These are phyloP conservation scores for Hipparchia sbordonii DNA, from an alignment of 2,888 invertebrate species.

Conservation along the genomic window DNA sequence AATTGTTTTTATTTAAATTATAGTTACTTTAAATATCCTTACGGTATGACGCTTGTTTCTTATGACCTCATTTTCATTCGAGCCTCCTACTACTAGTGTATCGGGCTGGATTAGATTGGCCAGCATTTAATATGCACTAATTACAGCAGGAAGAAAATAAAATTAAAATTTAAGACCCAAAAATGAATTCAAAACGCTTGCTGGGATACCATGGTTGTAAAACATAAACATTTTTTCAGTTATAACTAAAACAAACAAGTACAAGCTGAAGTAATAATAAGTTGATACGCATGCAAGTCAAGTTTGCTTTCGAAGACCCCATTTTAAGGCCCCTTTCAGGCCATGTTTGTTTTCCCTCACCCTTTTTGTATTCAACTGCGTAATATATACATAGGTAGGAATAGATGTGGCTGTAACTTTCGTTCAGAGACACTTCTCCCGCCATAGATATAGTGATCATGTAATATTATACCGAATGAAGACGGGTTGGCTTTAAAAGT, in stretches of 20 bases:
- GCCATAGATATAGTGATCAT: neutral
- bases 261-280: conserved; percentile 50
- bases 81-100: too few relatives aligned
- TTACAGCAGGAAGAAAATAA: too few relatives aligned
- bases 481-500: too few relatives aligned
- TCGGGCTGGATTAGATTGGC: too few relatives aligned
- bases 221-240: conserved; percentile 17
- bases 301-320: conserved; percentile 58
- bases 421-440: neutral
- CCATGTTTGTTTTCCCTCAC: conserved; percentile 23
- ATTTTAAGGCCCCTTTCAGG: conserved; percentile 42
- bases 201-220: conserved; percentile 6
- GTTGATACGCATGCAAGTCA: conserved; percentile 68
- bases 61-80: too few relatives aligned
- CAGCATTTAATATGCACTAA: too few relatives aligned
- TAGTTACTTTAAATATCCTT: too few relatives aligned
- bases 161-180: too few relatives aligned
- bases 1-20: too few relatives aligned
- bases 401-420: neutral
- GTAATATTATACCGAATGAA: neutral
- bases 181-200: neutral
- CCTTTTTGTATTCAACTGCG: neutral
- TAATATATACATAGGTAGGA: neutral
- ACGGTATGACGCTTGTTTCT: too few relatives aligned
- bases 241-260: conserved; percentile 45